These are phyloP conservation scores for Homarus gammarus DNA, from an alignment of 2,888 invertebrate species.

Conservation along the genomic window DNA sequence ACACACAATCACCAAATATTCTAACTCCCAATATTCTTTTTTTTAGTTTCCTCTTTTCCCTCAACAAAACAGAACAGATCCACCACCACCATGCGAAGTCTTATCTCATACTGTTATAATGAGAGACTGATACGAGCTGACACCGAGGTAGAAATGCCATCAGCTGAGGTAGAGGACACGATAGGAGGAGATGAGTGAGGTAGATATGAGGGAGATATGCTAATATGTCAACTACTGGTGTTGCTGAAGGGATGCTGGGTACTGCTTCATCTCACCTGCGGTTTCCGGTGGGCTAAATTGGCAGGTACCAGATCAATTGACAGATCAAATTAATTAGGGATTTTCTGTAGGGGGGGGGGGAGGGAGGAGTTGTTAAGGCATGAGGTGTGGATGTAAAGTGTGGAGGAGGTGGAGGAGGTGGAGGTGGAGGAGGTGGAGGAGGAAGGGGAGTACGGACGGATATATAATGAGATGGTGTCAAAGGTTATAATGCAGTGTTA, in stretches of 20 bases:
- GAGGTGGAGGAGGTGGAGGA: not conserved
- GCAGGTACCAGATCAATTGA: conserved; percentile 36
- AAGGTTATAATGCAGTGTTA: too few relatives aligned
- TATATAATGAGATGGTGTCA: too few relatives aligned
- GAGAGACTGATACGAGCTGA: not conserved
- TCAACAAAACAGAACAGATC: too few relatives aligned
- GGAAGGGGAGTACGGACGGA: too few relatives aligned
- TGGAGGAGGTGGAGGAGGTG: not conserved
- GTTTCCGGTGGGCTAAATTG: not conserved
- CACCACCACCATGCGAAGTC: too few relatives aligned
- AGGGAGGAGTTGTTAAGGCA: too few relatives aligned
- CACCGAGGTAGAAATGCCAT: not conserved
- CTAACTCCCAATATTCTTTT: too few relatives aligned
- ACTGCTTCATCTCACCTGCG: not conserved
- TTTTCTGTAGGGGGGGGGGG: not conserved
- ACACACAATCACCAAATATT: too few relatives aligned
- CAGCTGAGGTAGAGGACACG: not conserved
- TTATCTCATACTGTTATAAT: too few relatives aligned
- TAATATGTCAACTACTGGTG: not conserved
- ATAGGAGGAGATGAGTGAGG: not conserved
- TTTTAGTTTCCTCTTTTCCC: too few relatives aligned
- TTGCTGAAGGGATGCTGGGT: not conserved
- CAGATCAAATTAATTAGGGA: conserved; percentile 15
- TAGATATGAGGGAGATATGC: not conserved
- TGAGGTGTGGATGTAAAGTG: too few relatives aligned